Evolutionary conservation across 2,113 vertebrate genomes (phyloP), one percentile per base, ranked within the genome.

Genomic region (Synchiropus splendidus): DNA sequence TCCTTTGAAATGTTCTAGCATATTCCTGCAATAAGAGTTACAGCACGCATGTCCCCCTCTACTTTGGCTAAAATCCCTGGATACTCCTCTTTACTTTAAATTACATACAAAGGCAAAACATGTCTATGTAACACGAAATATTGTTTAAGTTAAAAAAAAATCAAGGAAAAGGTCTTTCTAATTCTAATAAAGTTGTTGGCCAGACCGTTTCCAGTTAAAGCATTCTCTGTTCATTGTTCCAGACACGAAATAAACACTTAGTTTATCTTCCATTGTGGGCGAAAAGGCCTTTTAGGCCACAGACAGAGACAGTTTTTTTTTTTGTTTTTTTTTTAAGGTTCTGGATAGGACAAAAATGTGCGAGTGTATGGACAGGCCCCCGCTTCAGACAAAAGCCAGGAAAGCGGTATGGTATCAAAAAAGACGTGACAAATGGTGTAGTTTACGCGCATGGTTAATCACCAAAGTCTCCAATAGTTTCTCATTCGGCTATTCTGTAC

Each of bases 31-130:
- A 64, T 75, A 72, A 72, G 61, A 77, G 64, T 80, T 78, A 80
- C 70, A 74, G 71, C 75, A 75, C 75, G 67, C 64, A 73, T 68
- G 72, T 79, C 72, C 58, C 70, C 73, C 59, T 80, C 80, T 77
- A 76, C 80, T 83, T 85, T 85, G 81, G 80, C 80, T 76, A 82
- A 76, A 61, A 74, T 82, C 70, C 74, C 75, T 81, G 78, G 75
- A 69, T 81, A 78, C 63, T 69, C 64, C 62, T 67, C 72, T 77
- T 69, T 78, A 69, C 70, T 67, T 79, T 74, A 69, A 80, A 77
- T 75, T 55, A 74, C 68, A 74, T 69, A 74, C 48, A 79, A 69
- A 76, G 67, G 70, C 56, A 77, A 75, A 68, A 67, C 55, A 54
- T 48, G 61, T 69, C 67, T 38, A 54, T 43, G 39, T 51, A 50